phyloP scores from a whole-genome alignment of 2,113 vertebrate species.

The Onychostoma macrolepis region DNA sequence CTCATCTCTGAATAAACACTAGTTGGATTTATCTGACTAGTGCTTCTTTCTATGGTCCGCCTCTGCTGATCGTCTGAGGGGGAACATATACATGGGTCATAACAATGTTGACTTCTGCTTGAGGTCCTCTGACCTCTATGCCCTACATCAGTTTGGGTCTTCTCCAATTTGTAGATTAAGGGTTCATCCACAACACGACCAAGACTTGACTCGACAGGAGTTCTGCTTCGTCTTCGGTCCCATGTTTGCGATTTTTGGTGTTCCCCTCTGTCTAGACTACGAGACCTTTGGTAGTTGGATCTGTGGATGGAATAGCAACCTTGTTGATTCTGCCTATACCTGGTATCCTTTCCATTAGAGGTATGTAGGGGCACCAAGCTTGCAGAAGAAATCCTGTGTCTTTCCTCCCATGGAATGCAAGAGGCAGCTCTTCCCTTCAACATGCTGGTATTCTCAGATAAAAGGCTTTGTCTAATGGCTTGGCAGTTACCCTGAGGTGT shows the following conservation, averaged over 20 bases:
- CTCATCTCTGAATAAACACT: slow-evolving; percentile 74
- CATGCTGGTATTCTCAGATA: slow-evolving; percentile 15
- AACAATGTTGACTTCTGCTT: slow-evolving; percentile 18
- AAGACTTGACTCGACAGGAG: slow-evolving; percentile 45
- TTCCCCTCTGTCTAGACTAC: slow-evolving; percentile 58
- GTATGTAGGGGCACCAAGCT: slow-evolving; percentile 49
- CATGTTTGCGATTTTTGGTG: slow-evolving; percentile 32
- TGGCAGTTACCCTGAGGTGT: slow-evolving; percentile 58
- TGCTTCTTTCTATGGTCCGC: slow-evolving; percentile 1
- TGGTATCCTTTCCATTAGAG: slow-evolving; percentile 8
- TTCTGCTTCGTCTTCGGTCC: slow-evolving; percentile 47
- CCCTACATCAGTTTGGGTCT: neutral
- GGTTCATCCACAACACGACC: slow-evolving; percentile 23
- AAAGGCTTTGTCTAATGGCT: slow-evolving; percentile 46
- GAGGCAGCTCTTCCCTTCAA: slow-evolving; percentile 56
- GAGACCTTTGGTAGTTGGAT: slow-evolving; percentile 57
- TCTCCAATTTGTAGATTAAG: slow-evolving; percentile 16
- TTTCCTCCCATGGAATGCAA: slow-evolving; percentile 63
- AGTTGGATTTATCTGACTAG: slow-evolving; percentile 21
- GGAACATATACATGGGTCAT: slow-evolving; percentile 29
- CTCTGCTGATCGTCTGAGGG: neutral
- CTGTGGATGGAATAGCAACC: slow-evolving; percentile 53
- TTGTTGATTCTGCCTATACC: slow-evolving; percentile 39
- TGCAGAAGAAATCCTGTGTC: slow-evolving; percentile 57
- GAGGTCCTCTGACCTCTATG: slow-evolving; percentile 12